Conservation (phyloP, 2,888 invertebrate species). For the Aradus depressus region DNA sequence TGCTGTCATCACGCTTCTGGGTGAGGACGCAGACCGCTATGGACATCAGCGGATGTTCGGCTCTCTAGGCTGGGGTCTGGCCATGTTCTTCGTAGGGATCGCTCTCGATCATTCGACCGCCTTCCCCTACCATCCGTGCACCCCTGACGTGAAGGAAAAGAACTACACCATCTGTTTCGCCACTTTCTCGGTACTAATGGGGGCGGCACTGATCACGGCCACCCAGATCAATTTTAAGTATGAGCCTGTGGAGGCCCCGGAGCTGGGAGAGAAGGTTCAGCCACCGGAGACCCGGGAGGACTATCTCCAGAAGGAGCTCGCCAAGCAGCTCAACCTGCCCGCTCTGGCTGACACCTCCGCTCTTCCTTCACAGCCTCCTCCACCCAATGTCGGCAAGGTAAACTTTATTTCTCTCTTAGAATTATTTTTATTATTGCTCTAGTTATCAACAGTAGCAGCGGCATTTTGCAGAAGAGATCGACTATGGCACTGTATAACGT, state of each 20-base stretch:
- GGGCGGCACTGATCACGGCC: conserved; percentile 82
- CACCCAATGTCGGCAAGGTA: conserved; percentile 35
- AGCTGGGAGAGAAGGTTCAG: conserved; percentile 41
- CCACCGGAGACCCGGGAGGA: conserved; percentile 50
- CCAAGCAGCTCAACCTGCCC: conserved; percentile 70
- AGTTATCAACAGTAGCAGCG: too few relatives aligned
- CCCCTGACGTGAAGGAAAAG: conserved; percentile 77
- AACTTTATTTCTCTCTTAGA: not conserved
- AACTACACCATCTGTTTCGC: conserved; percentile 99
- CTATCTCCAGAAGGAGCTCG: conserved; percentile 69
- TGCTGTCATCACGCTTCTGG: conserved; percentile 77
- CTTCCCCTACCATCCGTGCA: conserved; percentile 84
- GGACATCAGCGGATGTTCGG: conserved; percentile 98
- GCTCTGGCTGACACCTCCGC: conserved; percentile 55
- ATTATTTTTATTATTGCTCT: too few relatives aligned
- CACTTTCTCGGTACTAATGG: conserved; percentile 91
- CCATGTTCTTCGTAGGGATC: conserved; percentile 97
- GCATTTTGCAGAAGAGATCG: too few relatives aligned
- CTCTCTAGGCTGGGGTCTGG: conserved; percentile 93
- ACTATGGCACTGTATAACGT: too few relatives aligned
- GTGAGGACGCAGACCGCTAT: conserved; percentile 78
- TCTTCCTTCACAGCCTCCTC: conserved; percentile 33
- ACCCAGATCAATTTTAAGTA: conserved; percentile 64
- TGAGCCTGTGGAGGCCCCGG: conserved; percentile 35
- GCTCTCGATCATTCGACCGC: conserved; percentile 93